phyloP scores from a whole-genome alignment of 2,797 vertebrate genomes.

The Capromys pilorides region DNA sequence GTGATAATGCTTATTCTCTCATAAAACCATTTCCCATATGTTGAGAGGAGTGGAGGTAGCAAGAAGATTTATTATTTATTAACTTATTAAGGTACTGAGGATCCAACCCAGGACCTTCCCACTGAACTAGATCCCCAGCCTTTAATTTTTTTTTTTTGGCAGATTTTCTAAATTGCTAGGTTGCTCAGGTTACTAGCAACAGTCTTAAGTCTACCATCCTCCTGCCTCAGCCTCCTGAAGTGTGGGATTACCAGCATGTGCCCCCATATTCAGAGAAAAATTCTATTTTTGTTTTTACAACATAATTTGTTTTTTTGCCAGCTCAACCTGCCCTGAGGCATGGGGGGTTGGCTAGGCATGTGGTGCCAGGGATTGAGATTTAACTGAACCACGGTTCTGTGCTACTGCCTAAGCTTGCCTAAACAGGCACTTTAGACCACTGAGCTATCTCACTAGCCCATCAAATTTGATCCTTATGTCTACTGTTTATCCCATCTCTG shows the following conservation, averaged over 20 bases:
- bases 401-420: too few species aligned
- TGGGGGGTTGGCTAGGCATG: too few species aligned
- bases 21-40: neutral
- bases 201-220: neutral
- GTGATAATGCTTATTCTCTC: neutral
- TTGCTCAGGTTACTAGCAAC: neutral
- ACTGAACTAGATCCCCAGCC: neutral
- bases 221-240: neutral
- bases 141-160: neutral
- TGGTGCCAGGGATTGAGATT: too few species aligned
- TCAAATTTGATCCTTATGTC: too few species aligned
- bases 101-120: neutral
- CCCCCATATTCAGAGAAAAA: neutral
- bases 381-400: too few species aligned
- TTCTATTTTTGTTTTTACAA: neutral
- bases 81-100: neutral
- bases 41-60: neutral
- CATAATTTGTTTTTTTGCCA: neutral
- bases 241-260: neutral
- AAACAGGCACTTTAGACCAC: too few species aligned
- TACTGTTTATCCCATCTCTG: neutral
- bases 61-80: neutral
- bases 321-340: too few species aligned
- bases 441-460: too few species aligned
- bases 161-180: neutral